Conservation (phyloP, 2,113 vertebrate genomes). For the Pteropus alecto region DNA sequence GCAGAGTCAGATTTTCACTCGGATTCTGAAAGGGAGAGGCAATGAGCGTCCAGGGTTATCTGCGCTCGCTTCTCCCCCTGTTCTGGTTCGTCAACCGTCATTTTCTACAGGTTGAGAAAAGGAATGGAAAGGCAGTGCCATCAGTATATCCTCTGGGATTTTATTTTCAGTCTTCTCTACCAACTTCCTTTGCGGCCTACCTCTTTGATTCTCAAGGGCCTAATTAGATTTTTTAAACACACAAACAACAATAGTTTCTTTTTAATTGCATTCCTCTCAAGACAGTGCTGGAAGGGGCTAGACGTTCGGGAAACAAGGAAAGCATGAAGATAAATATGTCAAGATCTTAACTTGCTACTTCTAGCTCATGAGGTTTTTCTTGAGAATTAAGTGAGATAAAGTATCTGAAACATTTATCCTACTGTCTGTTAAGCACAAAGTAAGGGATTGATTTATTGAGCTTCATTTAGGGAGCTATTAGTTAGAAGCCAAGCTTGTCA, state of each 20-base stretch:
- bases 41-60: not conserved
- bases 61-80: not conserved
- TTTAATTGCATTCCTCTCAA: not conserved
- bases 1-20: not conserved
- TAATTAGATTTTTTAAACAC: not conserved
- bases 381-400: constrained; percentile 19
- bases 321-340: not conserved
- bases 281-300: not conserved
- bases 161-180: not conserved
- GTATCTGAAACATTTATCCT: not conserved
- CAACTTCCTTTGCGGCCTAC: not conserved
- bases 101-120: not conserved
- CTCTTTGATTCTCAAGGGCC: not conserved
- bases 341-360: not conserved
- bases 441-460: not conserved
- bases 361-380: not conserved
- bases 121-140: not conserved
- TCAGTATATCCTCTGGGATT: not conserved
- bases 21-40: not conserved
- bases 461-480: not conserved
- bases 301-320: not conserved
- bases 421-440: not conserved
- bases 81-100: not conserved
- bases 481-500: not conserved
- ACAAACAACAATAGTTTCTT: not conserved